Conservation (phyloP, 1,140 invertebrate species). For the Pomacea maculata region DNA sequence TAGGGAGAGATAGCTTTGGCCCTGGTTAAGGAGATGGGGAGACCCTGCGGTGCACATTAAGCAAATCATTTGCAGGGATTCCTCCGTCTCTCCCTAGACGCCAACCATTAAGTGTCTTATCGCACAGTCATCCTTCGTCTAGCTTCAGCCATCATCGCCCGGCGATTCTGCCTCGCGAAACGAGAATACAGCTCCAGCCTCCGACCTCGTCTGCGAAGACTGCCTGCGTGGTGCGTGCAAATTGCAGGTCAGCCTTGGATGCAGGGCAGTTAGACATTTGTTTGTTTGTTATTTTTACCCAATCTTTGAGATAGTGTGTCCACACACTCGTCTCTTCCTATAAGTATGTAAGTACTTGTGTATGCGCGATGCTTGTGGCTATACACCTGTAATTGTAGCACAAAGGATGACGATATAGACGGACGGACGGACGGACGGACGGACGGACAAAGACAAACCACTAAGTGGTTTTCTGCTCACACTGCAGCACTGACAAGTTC, state of each 20-base stretch:
- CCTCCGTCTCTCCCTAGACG: neutral
- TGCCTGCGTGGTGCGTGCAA: neutral
- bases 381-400: neutral
- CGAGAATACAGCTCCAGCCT: neutral
- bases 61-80: neutral
- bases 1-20: neutral
- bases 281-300: conserved; percentile 4
- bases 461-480: too few relatives aligned
- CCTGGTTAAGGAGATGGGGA: neutral
- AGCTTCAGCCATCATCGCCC: neutral
- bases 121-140: conserved; percentile 6
- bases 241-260: neutral
- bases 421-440: neutral
- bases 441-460: neutral
- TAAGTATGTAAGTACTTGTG: too few relatives aligned
- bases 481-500: neutral
- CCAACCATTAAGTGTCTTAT: neutral
- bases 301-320: neutral
- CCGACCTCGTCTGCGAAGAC: neutral
- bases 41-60: neutral
- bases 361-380: too few relatives aligned
- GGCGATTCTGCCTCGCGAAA: neutral
- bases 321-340: neutral
- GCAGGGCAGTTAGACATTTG: neutral
- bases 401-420: neutral